phyloP scores from a whole-genome alignment of 92 coral and sea anemone species.

The Palythoa caribaeorum region DNA sequence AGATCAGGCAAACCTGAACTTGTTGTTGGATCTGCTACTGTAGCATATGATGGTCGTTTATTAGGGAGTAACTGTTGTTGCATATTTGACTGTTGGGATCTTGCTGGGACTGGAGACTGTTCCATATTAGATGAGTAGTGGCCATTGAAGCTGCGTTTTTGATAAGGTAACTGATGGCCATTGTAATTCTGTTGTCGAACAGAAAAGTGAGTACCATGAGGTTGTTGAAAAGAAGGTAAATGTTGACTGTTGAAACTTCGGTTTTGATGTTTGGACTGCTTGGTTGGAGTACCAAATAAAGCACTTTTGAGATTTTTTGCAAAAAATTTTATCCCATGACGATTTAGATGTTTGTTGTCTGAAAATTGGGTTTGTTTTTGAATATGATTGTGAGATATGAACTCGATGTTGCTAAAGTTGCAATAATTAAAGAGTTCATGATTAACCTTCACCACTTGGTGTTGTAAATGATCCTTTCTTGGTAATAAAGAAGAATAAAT shows the following conservation, averaged over 20 bases:
- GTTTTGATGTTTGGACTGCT: background rate
- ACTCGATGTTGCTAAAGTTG: constrained; percentile 7
- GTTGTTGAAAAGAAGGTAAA: background rate
- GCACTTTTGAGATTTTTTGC: constrained; percentile 64
- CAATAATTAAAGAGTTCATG: constrained; percentile 19
- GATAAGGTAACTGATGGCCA: background rate
- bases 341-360: constrained; percentile 47
- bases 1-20: constrained; percentile 39
- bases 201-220: background rate
- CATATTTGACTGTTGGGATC: background rate
- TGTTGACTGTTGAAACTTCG: background rate
- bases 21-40: constrained; percentile 16
- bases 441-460: constrained; percentile 28
- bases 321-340: constrained; percentile 49
- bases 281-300: constrained; percentile 35
- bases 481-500: constrained; percentile 55
- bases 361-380: constrained; percentile 26
- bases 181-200: background rate
- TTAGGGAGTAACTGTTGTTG: background rate
- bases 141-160: constrained; percentile 3
- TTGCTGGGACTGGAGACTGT: background rate
- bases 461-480: constrained; percentile 45
- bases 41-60: constrained; percentile 6
- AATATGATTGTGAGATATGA: constrained; percentile 39
- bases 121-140: background rate